Evolutionary conservation across 1,140 invertebrate genomes (phyloP), one percentile per base, ranked within the genome.

Genomic region (Drosophila pandora): DNA sequence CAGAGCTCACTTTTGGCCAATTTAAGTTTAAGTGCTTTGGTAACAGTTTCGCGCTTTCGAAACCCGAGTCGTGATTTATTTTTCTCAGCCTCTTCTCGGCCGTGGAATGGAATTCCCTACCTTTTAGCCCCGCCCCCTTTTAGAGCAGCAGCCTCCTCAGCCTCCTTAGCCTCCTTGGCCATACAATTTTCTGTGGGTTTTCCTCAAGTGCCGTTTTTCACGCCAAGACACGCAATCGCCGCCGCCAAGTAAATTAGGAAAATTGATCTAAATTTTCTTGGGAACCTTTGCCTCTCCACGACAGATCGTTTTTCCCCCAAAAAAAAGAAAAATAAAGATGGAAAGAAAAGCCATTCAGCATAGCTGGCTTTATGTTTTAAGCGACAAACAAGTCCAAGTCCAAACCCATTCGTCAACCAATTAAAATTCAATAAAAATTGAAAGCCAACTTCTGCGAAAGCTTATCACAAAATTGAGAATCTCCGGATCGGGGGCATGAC

Each of bases 191-290:
- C 50, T 58, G 37, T 78, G 55, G 52, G 41, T 59, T 53, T 52
- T 80, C 30, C 61, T 83, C 76, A 88, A 88, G 83, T 88, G 83
- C 84, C 83, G 83, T 88, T 88, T 88, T 88, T 88, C 83, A 88
- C 84, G 83, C 83, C 84, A 88, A 79, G 83, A 79, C 83, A 88
- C 83, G 83, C 83, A 88, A 88, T 88, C 83, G 83, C 76, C 57
- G 41, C 41, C n/a, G 17, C 41, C 41, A 78, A 83, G 83, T 88
- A 88, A 88, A 88, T 88, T 88, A 88, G 83, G 83, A 88, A 88
- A 88, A 88, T 88, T 88, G 83, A 88, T 88, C 83, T 88, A 88
- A 88, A 88, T 88, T 88, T 88, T 88, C 83, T 88, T 88, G 83
- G 83, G 83, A 88, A 88, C 83, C 72, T 88, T 88, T 88, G 75